Percentiles rank a stretch among this genome's conserved stretches.
Evolutionary conservation across 2,888 invertebrate genomes (phyloP).

Genomic region (Germaria angustata): DNA sequence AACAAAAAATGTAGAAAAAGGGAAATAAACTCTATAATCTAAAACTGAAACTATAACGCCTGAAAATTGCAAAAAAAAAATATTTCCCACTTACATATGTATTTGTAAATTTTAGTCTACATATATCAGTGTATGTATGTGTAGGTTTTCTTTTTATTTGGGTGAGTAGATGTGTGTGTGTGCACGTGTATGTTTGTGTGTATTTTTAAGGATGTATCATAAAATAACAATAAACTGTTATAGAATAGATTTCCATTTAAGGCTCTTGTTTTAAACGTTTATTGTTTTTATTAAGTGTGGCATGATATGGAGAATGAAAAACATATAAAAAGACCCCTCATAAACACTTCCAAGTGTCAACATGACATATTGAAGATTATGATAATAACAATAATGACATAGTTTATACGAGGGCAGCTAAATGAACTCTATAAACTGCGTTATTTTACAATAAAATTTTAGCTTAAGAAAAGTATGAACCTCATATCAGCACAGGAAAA

Average conservation of each 20-base stretch:
- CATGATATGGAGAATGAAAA: constrained; percentile 70
- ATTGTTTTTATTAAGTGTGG: constrained; percentile 79
- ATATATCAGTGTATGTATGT: no score
- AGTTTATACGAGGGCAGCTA: constrained; percentile 1
- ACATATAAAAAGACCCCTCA: constrained; percentile 68
- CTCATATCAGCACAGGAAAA: neutral
- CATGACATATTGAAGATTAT: constrained; percentile 72
- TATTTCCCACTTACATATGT: constrained; percentile 7
- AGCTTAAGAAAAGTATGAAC: neutral
- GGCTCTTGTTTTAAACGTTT: constrained; percentile 70
- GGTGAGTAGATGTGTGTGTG: no score
- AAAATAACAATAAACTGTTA: constrained; percentile 65
- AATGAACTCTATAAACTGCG: no score
- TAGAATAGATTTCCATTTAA: constrained; percentile 69
- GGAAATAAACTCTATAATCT: constrained; percentile 29
- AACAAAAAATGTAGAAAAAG: neutral
- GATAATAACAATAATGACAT: constrained; percentile 34
- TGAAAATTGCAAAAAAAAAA: constrained; percentile 43
- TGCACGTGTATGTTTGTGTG: neutral
- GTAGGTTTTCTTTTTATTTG: no score
- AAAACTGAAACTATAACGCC: constrained; percentile 46
- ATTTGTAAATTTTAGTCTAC: constrained; percentile 13
- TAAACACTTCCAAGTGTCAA: constrained; percentile 78
- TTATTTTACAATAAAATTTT: neutral
- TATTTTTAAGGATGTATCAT: constrained; percentile 50